Percentiles rank a stretch among this genome's conserved stretches.
These are phyloP conservation scores for Thumatha senex DNA, from an alignment of 2,888 invertebrate species.

Conservation along the genomic window DNA sequence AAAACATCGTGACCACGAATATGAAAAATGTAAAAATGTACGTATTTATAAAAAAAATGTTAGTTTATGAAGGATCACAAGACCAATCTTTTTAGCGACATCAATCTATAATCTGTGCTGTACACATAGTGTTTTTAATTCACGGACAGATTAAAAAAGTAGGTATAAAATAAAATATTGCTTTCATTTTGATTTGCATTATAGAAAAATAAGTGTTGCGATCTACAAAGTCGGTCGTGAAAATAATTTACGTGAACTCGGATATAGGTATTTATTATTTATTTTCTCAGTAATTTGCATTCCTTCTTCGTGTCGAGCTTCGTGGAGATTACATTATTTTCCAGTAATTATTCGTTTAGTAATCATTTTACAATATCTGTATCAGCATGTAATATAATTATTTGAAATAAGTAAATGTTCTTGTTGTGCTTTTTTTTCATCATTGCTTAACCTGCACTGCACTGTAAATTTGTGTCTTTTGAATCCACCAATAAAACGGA, in stretches of 20 bases:
- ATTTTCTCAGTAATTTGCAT: conserved; percentile 53
- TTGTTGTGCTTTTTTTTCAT: conserved; percentile 18
- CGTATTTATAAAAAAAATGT: conserved; percentile 57
- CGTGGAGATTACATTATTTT: conserved; percentile 40
- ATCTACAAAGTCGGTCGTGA: conserved; percentile 16
- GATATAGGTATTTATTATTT: conserved; percentile 28
- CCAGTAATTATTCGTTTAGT: conserved; percentile 24
- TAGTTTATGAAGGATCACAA: conserved; percentile 51
- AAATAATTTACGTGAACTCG: conserved; percentile 29
- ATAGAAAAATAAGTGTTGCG: no score
- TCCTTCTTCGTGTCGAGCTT: conserved; percentile 52
- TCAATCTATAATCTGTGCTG: conserved; percentile 51
- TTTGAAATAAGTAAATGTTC: conserved; percentile 22
- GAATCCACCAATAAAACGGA: no score
- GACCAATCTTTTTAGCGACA: conserved; percentile 57
- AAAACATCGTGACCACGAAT: conserved; percentile 46
- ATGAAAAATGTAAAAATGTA: conserved; percentile 62
- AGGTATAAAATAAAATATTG: no score
- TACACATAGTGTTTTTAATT: conserved; percentile 58
- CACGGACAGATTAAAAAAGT: conserved; percentile 18
- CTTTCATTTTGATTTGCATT: no score
- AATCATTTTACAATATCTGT: conserved; percentile 23
- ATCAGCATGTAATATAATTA: conserved; percentile 30
- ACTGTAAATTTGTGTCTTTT: no score
- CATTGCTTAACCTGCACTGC: not conserved